Percentiles rank a stretch among this genome's conserved stretches.
Conservation (phyloP, 2,113 vertebrate species). For the Fulica atra region DNA sequence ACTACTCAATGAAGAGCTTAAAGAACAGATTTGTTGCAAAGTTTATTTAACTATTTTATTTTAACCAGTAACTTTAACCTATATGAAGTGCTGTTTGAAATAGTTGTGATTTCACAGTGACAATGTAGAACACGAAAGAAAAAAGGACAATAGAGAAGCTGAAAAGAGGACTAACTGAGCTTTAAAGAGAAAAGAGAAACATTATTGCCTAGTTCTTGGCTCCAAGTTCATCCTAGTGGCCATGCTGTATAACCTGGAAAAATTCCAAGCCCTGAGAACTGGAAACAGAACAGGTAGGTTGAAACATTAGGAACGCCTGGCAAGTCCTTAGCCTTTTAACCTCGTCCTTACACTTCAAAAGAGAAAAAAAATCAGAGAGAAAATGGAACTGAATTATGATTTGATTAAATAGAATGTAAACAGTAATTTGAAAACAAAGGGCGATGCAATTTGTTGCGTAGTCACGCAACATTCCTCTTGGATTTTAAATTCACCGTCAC, state of each 20-base stretch:
- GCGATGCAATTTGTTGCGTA: not conserved
- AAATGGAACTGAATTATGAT: slow-evolving; percentile 9
- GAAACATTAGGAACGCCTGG: not conserved
- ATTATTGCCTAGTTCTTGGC: not conserved
- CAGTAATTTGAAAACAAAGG: slow-evolving; percentile 50
- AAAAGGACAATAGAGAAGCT: not conserved
- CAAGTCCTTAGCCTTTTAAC: not conserved
- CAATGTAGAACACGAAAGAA: not conserved
- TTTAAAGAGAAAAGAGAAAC: not conserved
- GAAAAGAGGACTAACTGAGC: not conserved
- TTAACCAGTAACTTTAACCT: not conserved
- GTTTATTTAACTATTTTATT: not conserved
- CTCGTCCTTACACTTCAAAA: not conserved
- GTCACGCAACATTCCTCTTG: slow-evolving; percentile 53
- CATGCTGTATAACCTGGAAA: not conserved
- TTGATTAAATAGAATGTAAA: slow-evolving; percentile 54
- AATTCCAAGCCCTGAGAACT: not conserved
- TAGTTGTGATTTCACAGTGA: not conserved
- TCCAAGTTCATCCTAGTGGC: not conserved
- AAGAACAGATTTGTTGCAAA: not conserved
- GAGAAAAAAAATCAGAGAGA: not conserved
- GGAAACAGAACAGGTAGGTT: not conserved
- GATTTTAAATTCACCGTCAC: slow-evolving; percentile 10
- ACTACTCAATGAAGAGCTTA: not conserved
- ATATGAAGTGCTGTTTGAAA: not conserved